Evolutionary conservation across 2,113 vertebrate genomes (phyloP).

Genomic region (Aythya baeri): DNA sequence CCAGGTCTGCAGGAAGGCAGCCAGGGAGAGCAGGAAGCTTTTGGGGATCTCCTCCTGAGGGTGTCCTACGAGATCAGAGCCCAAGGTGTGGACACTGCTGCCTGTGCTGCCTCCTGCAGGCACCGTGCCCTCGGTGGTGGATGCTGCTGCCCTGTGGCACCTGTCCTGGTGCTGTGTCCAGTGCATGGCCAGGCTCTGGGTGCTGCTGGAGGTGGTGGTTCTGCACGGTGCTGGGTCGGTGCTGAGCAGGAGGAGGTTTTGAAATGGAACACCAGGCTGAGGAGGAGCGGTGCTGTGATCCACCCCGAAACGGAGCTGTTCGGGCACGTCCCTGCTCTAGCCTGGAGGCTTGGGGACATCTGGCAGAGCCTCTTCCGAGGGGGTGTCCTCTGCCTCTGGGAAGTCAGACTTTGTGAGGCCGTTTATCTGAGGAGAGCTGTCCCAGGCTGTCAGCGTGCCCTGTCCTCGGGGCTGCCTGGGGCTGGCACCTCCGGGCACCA

Average conservation of each 20-base stretch:
- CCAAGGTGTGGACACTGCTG: accelerated
- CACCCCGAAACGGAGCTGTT: neutral
- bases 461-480: neutral
- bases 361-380: neutral
- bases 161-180: neutral
- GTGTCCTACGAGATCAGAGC: neutral
- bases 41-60: neutral
- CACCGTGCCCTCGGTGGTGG: accelerated
- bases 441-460: too few relatives aligned
- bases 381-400: neutral
- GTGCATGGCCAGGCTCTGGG: too few relatives aligned
- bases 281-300: neutral
- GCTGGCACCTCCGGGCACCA: neutral
- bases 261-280: neutral
- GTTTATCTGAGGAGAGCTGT: too few relatives aligned
- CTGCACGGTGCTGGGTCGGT: accelerated
- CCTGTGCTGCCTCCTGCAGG: neutral
- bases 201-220: neutral
- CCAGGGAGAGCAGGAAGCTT: neutral
- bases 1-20: neutral
- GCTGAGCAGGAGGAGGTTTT: neutral
- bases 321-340: neutral
- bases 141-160: neutral
- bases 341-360: neutral
- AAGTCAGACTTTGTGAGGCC: too few relatives aligned